Base-by-base conservation (phyloP, 2,113 vertebrate genomes). In the Pelusios castaneus region DNA sequence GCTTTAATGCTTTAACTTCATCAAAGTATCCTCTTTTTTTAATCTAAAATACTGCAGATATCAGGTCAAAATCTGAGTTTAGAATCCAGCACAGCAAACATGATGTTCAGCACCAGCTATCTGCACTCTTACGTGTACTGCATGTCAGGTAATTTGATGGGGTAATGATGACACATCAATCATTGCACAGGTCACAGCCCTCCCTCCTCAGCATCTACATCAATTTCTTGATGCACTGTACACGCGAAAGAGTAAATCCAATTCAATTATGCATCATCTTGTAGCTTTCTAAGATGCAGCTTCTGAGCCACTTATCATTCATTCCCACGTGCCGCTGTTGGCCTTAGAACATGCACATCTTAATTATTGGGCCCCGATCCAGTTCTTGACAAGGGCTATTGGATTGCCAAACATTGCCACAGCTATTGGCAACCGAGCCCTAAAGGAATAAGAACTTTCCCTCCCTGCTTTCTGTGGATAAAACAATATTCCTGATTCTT, bases 11-110 rank as follows among this genome's bases (percentile, higher is more conserved):
- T 93, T 92, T 88, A 92, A 91, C 79, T 88, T 91, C 88, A 96
- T 92, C 97, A 84, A 96, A 96, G 90, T 83, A 63, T 51, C 16
- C 81, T 47, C 24, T 78, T 16, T 6, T 75, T 54, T 31, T 24
- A 17, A 5, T 80, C 88, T 86, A 89, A 93, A 95, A 73, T 8
- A 78, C 34, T 60, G 60, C 92, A 96, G 94, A 96, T 85, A 96
- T 88, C 93, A 89, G 83, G 94, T 90, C n/a, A 79, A 58, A 89
- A 82, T 84, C 75, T 90, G 95, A 92, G 86, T 22, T 67, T 95
- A 93, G 75, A 88, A 91, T 84, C 73, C 43, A 19, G 25, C n/a
- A 67, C 75, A 81, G 82, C 80, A 84, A 89, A 83, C 70, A 89
- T 12, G 2, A 10, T 5, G 94, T 63, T 19, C 84, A 38, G 77